These are phyloP conservation scores for Hololepta plana DNA, from an alignment of 2,888 invertebrate species.

Conservation along the genomic window DNA sequence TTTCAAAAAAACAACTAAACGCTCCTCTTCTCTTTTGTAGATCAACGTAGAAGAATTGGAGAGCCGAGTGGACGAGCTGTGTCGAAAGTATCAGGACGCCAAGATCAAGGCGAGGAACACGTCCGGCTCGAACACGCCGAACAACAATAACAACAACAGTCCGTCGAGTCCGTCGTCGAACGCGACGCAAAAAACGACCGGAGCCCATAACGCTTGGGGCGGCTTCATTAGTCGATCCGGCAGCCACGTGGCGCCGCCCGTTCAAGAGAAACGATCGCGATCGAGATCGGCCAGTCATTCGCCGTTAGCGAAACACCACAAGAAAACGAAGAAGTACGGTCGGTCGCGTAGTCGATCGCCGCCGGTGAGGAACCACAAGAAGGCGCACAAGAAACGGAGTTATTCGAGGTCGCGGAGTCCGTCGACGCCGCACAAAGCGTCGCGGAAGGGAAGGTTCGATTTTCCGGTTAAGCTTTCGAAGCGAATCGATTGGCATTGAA, in stretches of 20 bases:
- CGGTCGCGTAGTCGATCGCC: conserved; percentile 22
- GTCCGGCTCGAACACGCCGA: conserved; percentile 33
- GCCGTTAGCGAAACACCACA: conserved; percentile 15
- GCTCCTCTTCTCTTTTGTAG: conserved; percentile 20
- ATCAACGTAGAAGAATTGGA: conserved; percentile 56
- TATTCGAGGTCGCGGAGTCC: conserved; percentile 25
- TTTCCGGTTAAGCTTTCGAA: conserved; percentile 3
- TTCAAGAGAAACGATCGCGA: conserved; percentile 22
- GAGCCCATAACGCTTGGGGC: conserved; percentile 47
- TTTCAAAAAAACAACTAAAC: neutral
- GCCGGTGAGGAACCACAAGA: conserved; percentile 20
- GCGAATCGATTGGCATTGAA: conserved; percentile 1
- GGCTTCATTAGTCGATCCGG: conserved; percentile 37
- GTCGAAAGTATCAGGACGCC: conserved; percentile 50
- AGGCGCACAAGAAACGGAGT: conserved; percentile 23
- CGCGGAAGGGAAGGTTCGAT: conserved; percentile 17
- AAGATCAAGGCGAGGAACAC: conserved; percentile 34
- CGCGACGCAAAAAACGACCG: conserved; percentile 31
- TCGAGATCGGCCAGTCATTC: conserved; percentile 21
- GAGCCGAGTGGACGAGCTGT: conserved; percentile 52
- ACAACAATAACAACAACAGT: conserved; percentile 16
- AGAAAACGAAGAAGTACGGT: conserved; percentile 19
- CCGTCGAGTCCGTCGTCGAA: conserved; percentile 28
- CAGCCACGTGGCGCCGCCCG: conserved; percentile 23
- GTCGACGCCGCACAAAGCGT: conserved; percentile 22